phyloP scores from a whole-genome alignment of 2,113 vertebrate species.

The Aix galericulata region DNA sequence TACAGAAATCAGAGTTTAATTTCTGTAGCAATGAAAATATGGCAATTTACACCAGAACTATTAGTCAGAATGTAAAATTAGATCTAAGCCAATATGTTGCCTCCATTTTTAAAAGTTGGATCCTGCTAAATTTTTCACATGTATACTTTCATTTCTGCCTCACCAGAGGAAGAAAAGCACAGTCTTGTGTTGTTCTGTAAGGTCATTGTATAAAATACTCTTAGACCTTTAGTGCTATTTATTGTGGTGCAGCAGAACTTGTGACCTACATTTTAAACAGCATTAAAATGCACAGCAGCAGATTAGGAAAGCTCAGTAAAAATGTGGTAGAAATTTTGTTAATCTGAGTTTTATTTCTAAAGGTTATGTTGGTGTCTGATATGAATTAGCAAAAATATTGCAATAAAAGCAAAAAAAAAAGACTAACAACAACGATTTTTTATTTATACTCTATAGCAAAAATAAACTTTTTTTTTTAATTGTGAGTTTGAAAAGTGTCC shows the following conservation, averaged over 20 bases:
- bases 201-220: neutral
- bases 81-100: neutral
- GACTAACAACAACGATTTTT: neutral
- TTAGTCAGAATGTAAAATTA: conserved; percentile 65
- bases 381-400: neutral
- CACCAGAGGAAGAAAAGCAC: neutral
- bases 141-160: neutral
- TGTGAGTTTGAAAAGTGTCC: neutral
- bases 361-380: neutral
- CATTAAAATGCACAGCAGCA: neutral
- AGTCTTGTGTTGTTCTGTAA: neutral
- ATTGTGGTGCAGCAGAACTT: neutral
- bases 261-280: neutral
- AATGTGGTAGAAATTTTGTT: neutral
- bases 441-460: neutral
- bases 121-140: neutral
- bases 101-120: neutral
- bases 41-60: conserved; percentile 52
- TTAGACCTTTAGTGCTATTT: neutral
- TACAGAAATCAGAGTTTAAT: conserved; percentile 28
- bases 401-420: neutral
- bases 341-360: neutral
- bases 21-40: conserved; percentile 37
- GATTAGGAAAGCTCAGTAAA: neutral
- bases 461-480: neutral